Evolutionary conservation across 2,797 vertebrate species (phyloP), one percentile per base, ranked within the genome.

Genomic region (Macrochelys suwanniensis): DNA sequence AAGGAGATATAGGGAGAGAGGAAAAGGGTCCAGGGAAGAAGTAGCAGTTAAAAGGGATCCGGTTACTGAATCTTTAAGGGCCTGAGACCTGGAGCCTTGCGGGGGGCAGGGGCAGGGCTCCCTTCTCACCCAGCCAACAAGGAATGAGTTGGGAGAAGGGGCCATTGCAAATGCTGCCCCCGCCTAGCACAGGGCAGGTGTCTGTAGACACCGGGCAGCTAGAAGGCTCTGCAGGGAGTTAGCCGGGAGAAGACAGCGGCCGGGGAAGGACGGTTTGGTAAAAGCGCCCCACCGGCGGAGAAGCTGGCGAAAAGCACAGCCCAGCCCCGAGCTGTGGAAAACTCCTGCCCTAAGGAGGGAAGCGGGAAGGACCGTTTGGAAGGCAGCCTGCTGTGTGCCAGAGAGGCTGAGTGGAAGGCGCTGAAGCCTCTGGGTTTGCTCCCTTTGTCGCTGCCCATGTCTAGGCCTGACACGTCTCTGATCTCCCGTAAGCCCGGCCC

Each of bases 381-480:
- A n/a, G 15, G 21, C 33, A 19, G 33, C 33, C 17, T 68, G 61
- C 16, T 19, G 7, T 33, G 16, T 37, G 33, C 61, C 33, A 68
- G 61, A 10, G n/a, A 68, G 8, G 8, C 61, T 17, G 61, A 15
- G 57, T 65, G 61, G 31, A n/a, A 68, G 61, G 61, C 7, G 17
- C 61, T 12, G 57, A 57, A 57, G 11, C 56, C 56, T 65, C 28
- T 12, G n/a, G 33, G 61, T n/a, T n/a, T 37, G 17, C 17, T 68
- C 61, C 1, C 25, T 25, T 76, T 28, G 2, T 5, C n/a, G 17
- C 51, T 81, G 53, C 25, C 5, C 0, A 4, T 16, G 17, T 37
- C 77, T 49, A 9, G 13, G 2, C 42, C 59, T 0, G 49, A 74
- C 19, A 1, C 0, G 15, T n/a, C 15, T 71, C 7, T 0, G 1